Base-by-base conservation (phyloP, 2,888 invertebrate genomes). In the Caenorhabditis sp. region DNA sequence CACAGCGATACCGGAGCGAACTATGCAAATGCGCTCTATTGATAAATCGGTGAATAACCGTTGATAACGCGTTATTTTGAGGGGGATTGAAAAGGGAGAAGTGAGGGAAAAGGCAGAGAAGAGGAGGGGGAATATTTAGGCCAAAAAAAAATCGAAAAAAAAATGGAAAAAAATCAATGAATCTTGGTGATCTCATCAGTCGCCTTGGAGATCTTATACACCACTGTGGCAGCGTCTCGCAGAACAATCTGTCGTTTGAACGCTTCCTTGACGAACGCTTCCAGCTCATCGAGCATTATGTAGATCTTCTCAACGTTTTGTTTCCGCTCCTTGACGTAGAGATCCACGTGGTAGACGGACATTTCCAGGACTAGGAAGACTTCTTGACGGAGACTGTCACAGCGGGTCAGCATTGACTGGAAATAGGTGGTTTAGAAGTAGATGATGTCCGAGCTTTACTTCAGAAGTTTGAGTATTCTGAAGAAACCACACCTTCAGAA, bases 21-120 rank as follows among this genome's bases (percentile, higher is more conserved):
- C 28, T 28, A 24, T 60, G 60, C 40, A 60, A 40, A 22, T 60
- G 40, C 60, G 60, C 60, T 60, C 60, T 24, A 24, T 60, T 60
- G 37, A 24, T 20, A 32, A 56, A 4, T 5, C 40, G 11, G 2
- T 47, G n/a, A 5, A 5, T 18, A 47, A 47, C n/a, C n/a, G 18
- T 18, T 13, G 40, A 40, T 40, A 40, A 40, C n/a, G n/a, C n/a
- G n/a, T n/a, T n/a, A n/a, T n/a, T n/a, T n/a, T n/a, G n/a, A n/a
- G n/a, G n/a, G n/a, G n/a, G n/a, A n/a, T n/a, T n/a, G n/a, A n/a
- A n/a, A n/a, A n/a, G n/a, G n/a, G n/a, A n/a, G n/a, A n/a, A n/a
- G n/a, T n/a, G n/a, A n/a, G n/a, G n/a, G n/a, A n/a, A n/a, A n/a
- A n/a, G n/a, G n/a, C n/a, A n/a, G n/a, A n/a, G n/a, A n/a, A n/a